Conservation (phyloP, 2,888 invertebrate species). For the Heliconius cydno region DNA sequence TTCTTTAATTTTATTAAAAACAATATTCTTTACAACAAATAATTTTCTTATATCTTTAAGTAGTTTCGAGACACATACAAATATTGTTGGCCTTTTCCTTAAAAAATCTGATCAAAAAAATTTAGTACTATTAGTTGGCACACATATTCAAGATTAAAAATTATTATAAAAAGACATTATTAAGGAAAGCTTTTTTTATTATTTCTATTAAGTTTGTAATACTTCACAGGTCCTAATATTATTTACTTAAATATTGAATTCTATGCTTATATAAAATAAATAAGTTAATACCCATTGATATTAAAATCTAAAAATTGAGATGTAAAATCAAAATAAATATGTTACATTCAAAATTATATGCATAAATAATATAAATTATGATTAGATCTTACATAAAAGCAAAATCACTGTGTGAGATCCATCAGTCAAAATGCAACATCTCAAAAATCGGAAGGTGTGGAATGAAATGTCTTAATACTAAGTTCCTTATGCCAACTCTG, state of each 20-base stretch:
- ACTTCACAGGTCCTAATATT: neutral
- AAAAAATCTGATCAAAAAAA: neutral
- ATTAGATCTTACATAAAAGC: constrained; percentile 32
- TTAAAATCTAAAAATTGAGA: neutral
- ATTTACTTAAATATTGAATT: neutral
- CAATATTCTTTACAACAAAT: no score
- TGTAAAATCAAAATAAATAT: constrained; percentile 6
- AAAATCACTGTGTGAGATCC: neutral
- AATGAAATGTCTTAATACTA: no score
- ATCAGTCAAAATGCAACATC: neutral
- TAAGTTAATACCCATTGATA: constrained; percentile 6
- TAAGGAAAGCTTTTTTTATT: neutral
- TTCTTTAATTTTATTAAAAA: neutral
- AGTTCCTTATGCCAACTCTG: no score
- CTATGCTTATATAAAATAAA: neutral
- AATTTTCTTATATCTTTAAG: neutral
- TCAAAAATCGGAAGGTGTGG: no score
- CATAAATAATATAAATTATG: constrained; percentile 17
- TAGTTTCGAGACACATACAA: neutral
- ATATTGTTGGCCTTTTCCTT: neutral
- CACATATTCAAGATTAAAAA: neutral
- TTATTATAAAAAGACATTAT: neutral
- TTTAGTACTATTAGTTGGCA: neutral
- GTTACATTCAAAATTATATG: neutral
- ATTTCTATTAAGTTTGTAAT: neutral